Conservation (phyloP, 2,888 invertebrate species). For the Mythimna lalbum region DNA sequence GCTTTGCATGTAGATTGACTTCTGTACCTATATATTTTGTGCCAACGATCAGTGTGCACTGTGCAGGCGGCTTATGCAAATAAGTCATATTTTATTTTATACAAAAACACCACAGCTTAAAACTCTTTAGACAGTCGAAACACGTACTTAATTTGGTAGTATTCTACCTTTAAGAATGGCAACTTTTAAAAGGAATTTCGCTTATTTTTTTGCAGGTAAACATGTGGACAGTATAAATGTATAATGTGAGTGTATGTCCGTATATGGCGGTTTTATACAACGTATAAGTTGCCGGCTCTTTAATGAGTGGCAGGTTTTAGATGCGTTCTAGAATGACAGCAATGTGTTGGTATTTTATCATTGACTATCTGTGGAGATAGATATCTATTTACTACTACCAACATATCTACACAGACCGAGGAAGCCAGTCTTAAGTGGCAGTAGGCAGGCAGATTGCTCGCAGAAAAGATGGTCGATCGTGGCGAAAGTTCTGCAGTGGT, state of each 20-base stretch:
- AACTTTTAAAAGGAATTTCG: constrained; percentile 48
- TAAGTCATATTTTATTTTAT: background rate
- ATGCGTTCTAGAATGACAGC: constrained; percentile 25
- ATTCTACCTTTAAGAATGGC: constrained; percentile 54
- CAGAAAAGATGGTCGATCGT: too few relatives aligned
- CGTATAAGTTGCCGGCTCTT: constrained; percentile 42
- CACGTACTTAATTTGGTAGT: constrained; percentile 43
- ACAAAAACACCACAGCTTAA: background rate
- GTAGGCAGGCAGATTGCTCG: too few relatives aligned
- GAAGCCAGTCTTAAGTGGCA: too few relatives aligned
- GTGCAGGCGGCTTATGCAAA: too few relatives aligned
- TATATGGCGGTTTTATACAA: constrained; percentile 45
- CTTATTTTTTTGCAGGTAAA: constrained; percentile 42
- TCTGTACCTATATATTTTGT: too few relatives aligned
- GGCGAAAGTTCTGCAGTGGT: too few relatives aligned
- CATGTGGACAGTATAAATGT: constrained; percentile 34
- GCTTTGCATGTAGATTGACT: too few relatives aligned
- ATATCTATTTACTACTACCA: too few relatives aligned
- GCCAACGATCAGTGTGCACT: too few relatives aligned
- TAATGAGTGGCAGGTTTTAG: constrained; percentile 46
- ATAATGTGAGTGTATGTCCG: constrained; percentile 41
- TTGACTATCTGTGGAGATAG: constrained; percentile 8
- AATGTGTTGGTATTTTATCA: constrained; percentile 46
- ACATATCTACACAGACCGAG: too few relatives aligned
- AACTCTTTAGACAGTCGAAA: constrained; percentile 1